Evolutionary conservation across 2,113 vertebrate species (phyloP).

Genomic region (Cinclus mexicanus): DNA sequence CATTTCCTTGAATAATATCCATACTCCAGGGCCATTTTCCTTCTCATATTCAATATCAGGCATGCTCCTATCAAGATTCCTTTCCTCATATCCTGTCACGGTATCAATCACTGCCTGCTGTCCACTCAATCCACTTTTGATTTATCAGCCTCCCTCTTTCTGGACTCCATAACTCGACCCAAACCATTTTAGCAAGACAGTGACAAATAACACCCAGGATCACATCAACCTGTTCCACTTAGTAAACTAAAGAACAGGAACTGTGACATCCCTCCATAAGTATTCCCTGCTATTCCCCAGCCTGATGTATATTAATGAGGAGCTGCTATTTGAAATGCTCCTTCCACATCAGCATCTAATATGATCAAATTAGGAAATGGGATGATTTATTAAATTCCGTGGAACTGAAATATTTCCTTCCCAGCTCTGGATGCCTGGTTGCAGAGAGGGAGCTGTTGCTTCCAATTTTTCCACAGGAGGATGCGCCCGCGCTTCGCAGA

Average conservation of each 20-base stretch:
- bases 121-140: conserved; percentile 99
- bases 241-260: conserved; percentile 85
- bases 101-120: conserved; percentile 99
- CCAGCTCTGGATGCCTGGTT: conserved; percentile 77
- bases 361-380: conserved; percentile 89
- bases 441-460: conserved; percentile 84
- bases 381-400: conserved; percentile 86
- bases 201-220: conserved; percentile 88
- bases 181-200: conserved; percentile 95
- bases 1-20: conserved; percentile 96
- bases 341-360: conserved; percentile 88
- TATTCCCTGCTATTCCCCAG: conserved; percentile 82
- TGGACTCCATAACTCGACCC: conserved; percentile 92
- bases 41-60: conserved; percentile 86
- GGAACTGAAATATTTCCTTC: conserved; percentile 83
- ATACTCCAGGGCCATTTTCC: conserved; percentile 85
- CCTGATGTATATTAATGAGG: conserved; percentile 92
- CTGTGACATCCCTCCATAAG: conserved; percentile 86
- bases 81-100: conserved; percentile 94
- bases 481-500: conserved; percentile 74
- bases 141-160: conserved; percentile 92
- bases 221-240: conserved; percentile 91
- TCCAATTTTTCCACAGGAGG: conserved; percentile 81
- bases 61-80: conserved; percentile 81
- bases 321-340: conserved; percentile 82